Percentiles rank a stretch among this genome's conserved stretches.
Conservation (phyloP, 92 coral and sea anemone genomes). For the Epizoanthus ramosus region DNA sequence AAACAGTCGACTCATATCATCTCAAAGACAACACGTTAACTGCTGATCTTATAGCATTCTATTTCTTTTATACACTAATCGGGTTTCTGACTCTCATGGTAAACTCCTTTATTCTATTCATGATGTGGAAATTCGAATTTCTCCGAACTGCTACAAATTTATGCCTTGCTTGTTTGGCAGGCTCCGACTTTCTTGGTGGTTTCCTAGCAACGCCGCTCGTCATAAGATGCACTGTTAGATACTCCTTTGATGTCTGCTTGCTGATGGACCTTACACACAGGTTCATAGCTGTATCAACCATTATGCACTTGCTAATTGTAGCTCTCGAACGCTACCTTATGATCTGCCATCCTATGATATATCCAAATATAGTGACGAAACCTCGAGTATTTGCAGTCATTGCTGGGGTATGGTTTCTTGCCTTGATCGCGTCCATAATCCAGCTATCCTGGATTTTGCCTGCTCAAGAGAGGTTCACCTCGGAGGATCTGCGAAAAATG, state of each 20-base stretch:
- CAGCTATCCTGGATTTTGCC: not conserved
- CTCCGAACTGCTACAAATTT: not conserved
- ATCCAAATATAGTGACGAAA: not conserved
- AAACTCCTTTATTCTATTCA: not conserved
- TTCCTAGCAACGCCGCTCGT: not conserved
- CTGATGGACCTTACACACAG: slow-evolving; percentile 12
- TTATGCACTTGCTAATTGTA: not conserved
- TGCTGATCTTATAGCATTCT: slow-evolving; percentile 1
- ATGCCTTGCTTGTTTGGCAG: slow-evolving; percentile 7
- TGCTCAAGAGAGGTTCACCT: not conserved
- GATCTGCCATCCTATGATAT: slow-evolving; percentile 7
- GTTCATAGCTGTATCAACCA: slow-evolving; percentile 10
- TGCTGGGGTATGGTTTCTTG: not conserved
- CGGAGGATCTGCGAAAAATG: not conserved
- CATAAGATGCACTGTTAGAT: not conserved
- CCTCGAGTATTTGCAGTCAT: not conserved
- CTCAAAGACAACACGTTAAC: not conserved
- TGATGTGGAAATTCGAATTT: not conserved
- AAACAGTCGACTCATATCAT: not conserved
- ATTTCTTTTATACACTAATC: not conserved
- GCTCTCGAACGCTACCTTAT: slow-evolving; percentile 1
- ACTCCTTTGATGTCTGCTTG: not conserved
- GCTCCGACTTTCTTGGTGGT: slow-evolving; percentile 6
- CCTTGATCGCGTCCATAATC: not conserved
- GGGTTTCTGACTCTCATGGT: not conserved